phyloP scores from a whole-genome alignment of 2,888 invertebrate genomes.

The Xanthorhoe designata region DNA sequence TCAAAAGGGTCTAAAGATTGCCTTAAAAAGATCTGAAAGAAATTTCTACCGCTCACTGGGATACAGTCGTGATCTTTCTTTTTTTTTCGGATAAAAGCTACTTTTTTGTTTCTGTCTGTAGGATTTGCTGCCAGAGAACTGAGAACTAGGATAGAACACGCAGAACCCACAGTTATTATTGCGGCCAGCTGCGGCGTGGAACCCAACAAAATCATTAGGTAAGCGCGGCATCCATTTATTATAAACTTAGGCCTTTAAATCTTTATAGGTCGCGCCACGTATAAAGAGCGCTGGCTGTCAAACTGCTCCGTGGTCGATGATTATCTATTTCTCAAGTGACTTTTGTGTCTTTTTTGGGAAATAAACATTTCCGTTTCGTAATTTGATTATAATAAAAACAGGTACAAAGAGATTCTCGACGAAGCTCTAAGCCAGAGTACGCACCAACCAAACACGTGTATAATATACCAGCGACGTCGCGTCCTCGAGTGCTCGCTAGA shows the following conservation, averaged over 20 bases:
- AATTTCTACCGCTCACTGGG: no score
- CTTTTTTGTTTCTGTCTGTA: conserved; percentile 54
- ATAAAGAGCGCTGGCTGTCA: no score
- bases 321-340: no score
- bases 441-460: conserved; percentile 91
- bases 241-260: no score
- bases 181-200: conserved; percentile 97
- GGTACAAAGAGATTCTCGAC: conserved; percentile 93
- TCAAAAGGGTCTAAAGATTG: no score
- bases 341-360: no score
- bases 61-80: no score
- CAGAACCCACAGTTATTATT: conserved; percentile 94
- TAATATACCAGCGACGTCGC: conserved; percentile 92
- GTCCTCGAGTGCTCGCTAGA: conserved; percentile 88
- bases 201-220: conserved; percentile 93
- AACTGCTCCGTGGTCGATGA: no score
- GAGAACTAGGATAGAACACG: conserved; percentile 94
- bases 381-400: conserved; percentile 51
- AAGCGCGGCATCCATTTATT: background rate
- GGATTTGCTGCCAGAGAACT: conserved; percentile 96
- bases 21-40: no score
- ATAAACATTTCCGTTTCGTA: no score
- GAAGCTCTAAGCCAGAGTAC: conserved; percentile 91
- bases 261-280: no score
- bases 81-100: no score